A percentile compares a stretch with the other conserved stretches of the same genome.
Evolutionary conservation across 1,140 invertebrate species (phyloP).

Genomic region (Leguminivora glycinivorella): DNA sequence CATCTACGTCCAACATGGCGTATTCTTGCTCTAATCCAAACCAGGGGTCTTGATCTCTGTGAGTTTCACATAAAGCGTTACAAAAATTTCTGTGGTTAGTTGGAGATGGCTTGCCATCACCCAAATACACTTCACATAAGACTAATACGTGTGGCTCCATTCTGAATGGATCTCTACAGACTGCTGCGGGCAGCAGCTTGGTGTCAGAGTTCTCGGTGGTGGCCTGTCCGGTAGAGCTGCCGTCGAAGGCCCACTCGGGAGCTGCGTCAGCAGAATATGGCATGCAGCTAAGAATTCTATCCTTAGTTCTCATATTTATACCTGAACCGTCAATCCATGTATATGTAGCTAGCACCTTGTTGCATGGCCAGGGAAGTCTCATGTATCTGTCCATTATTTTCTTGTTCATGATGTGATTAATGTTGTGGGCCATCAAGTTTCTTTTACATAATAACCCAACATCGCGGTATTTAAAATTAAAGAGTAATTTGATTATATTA

Average conservation of each 20-base stretch:
- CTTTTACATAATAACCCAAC: slow-evolving; percentile 43
- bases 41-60: slow-evolving; percentile 92
- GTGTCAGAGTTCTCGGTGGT: slow-evolving; percentile 91
- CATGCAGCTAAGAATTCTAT: slow-evolving; percentile 85
- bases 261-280: slow-evolving; percentile 86
- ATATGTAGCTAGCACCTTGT: slow-evolving; percentile 88
- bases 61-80: slow-evolving; percentile 86
- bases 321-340: slow-evolving; percentile 96
- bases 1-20: slow-evolving; percentile 89
- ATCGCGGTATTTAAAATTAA: slow-evolving; percentile 33
- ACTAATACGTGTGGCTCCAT: slow-evolving; percentile 94
- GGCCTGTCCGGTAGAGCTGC: slow-evolving; percentile 91
- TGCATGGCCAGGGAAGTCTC: slow-evolving; percentile 84
- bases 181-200: slow-evolving; percentile 90
- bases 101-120: slow-evolving; percentile 52
- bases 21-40: slow-evolving; percentile 95
- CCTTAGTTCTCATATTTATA: slow-evolving; percentile 90
- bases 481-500: neutral
- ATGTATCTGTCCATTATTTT: slow-evolving; percentile 73
- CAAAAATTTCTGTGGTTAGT: slow-evolving; percentile 90
- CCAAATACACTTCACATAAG: slow-evolving; percentile 84
- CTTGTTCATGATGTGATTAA: slow-evolving; percentile 66
- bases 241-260: slow-evolving; percentile 97
- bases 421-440: slow-evolving; percentile 55
- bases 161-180: slow-evolving; percentile 96